Percentiles rank a stretch among this genome's conserved stretches.
phyloP scores from a whole-genome alignment of 2,797 vertebrate genomes.

The Hydrolagus colliei region DNA sequence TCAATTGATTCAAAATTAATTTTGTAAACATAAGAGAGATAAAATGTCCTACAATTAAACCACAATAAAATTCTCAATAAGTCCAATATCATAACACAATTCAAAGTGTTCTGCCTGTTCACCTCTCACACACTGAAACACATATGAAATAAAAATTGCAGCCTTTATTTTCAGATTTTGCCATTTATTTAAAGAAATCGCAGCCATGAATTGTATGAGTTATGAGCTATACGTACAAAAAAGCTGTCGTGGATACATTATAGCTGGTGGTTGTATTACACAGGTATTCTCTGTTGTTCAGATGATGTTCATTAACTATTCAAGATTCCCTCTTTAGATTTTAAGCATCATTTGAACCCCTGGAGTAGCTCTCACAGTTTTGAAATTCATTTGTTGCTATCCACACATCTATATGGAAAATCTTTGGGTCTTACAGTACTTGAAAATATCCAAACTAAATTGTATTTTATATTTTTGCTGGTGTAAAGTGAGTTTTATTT shows the following conservation, averaged over 20 bases:
- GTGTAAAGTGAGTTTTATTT: neutral
- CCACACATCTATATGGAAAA: no score
- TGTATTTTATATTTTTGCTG: neutral
- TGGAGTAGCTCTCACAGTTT: neutral
- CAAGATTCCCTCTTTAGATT: neutral
- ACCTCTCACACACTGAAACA: neutral
- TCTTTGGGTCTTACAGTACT: neutral
- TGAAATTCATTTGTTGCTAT: neutral
- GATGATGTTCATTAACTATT: neutral
- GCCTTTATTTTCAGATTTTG: conserved; percentile 56
- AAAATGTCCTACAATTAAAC: no score
- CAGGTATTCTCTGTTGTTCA: neutral
- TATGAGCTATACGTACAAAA: no score
- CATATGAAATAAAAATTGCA: neutral
- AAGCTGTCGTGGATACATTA: no score
- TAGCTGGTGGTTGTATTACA: neutral
- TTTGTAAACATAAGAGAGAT: no score
- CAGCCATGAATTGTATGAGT: no score
- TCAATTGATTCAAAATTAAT: no score
- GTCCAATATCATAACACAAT: neutral
- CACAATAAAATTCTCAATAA: no score
- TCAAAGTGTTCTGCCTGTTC: neutral
- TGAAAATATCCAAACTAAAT: neutral
- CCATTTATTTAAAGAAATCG: conserved; percentile 52
- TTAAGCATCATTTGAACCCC: neutral